These are phyloP conservation scores for Tetramorium simillimum DNA, from an alignment of 1,140 invertebrate genomes.

Conservation along the genomic window DNA sequence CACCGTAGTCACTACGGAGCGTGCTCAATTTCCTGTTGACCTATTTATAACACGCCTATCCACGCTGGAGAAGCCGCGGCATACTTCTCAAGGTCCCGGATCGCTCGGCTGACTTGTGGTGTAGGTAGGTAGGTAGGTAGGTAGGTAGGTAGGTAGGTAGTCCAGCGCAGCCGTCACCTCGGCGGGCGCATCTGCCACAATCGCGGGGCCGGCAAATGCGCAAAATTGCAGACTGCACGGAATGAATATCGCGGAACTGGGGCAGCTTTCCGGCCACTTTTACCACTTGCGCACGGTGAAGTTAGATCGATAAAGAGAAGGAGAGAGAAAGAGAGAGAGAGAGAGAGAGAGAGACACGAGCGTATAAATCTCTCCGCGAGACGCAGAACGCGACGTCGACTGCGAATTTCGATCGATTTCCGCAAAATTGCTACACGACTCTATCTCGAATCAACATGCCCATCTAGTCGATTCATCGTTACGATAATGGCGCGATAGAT, in stretches of 20 bases:
- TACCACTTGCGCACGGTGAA: not conserved
- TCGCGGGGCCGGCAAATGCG: slow-evolving; percentile 3
- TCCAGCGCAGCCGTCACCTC: slow-evolving; percentile 18
- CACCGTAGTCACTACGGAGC: slow-evolving; percentile 59
- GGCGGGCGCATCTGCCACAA: slow-evolving; percentile 18
- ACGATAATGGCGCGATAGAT: slow-evolving; percentile 8
- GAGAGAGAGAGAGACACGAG: not conserved
- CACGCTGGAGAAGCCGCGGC: slow-evolving; percentile 53
- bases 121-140: slow-evolving; percentile 4
- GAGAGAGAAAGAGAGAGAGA: not conserved
- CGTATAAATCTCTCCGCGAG: slow-evolving; percentile 39
- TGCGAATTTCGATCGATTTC: slow-evolving; percentile 38
- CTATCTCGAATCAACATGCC: slow-evolving; percentile 18
- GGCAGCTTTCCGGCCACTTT: slow-evolving; percentile 52
- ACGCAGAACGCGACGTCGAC: slow-evolving; percentile 10
- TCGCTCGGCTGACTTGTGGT: slow-evolving; percentile 54
- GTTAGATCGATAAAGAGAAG: slow-evolving; percentile 22
- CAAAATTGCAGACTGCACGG: slow-evolving; percentile 39
- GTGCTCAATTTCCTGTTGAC: slow-evolving; percentile 79
- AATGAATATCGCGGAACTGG: slow-evolving; percentile 52
- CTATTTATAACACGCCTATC: slow-evolving; percentile 77
- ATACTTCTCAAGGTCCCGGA: slow-evolving; percentile 73
- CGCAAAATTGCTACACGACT: slow-evolving; percentile 38
- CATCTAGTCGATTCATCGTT: not conserved
- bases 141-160: slow-evolving; percentile 8